Evolutionary conservation across 35 echinoderm and acorn worm genomes (phyloP).

Genomic region (Heliocidaris tuberculata): DNA sequence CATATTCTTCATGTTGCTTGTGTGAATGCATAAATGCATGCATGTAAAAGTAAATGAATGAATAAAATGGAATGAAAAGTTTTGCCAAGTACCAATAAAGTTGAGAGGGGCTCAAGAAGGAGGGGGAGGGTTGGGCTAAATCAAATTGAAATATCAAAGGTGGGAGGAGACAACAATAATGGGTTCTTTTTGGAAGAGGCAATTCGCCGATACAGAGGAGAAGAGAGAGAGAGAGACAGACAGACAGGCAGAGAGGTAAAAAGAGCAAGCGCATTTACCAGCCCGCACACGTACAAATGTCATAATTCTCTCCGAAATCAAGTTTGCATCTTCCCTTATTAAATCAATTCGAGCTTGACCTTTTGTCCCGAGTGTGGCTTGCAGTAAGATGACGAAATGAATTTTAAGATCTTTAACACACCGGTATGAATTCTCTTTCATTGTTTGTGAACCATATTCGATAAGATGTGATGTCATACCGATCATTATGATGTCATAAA

Average conservation of each 20-base stretch:
- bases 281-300: conserved; percentile 7
- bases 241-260: neutral
- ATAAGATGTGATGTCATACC: neutral
- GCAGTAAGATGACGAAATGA: neutral
- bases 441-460: neutral
- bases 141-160: neutral
- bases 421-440: neutral
- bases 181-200: neutral
- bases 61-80: no score
- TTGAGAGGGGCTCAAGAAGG: neutral
- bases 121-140: neutral
- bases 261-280: neutral
- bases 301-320: neutral
- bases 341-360: conserved; percentile 9
- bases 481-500: conserved; percentile 18
- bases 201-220: neutral
- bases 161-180: neutral
- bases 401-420: neutral
- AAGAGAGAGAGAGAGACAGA: neutral
- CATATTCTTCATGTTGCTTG: neutral
- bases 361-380: neutral
- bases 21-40: neutral
- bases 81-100: neutral
- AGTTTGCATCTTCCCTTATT: conserved; percentile 1
- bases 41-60: neutral